phyloP scores from a whole-genome alignment of 2,888 invertebrate genomes.

The Mesorhabditis belari region DNA sequence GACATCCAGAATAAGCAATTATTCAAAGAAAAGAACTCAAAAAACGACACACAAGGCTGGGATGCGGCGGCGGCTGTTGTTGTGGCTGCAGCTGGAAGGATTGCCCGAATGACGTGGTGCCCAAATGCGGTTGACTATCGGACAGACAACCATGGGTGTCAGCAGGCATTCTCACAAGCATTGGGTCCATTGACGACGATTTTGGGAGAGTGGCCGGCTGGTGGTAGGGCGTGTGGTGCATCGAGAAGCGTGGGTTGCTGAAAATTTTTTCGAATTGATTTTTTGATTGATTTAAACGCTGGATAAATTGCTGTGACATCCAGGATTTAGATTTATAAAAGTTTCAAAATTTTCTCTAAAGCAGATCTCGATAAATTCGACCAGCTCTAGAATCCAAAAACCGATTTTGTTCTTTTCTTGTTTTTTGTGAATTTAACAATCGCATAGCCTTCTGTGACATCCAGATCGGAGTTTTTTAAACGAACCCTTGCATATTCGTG shows the following conservation, averaged over 20 bases:
- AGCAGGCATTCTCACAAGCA: background rate
- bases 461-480: background rate
- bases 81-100: background rate
- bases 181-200: background rate
- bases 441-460: background rate
- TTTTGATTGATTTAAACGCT: no score
- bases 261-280: no score
- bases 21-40: no score
- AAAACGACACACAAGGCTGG: background rate
- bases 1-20: no score
- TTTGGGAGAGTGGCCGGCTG: background rate
- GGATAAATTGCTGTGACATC: no score
- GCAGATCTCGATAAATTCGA: background rate
- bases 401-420: no score
- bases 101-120: background rate
- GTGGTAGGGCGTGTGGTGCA: background rate
- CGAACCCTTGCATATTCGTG: background rate
- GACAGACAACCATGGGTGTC: background rate
- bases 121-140: background rate
- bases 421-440: background rate
- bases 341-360: background rate
- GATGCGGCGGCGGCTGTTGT: background rate
- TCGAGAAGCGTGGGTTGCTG: no score
- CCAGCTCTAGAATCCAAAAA: background rate
- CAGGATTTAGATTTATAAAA: background rate